Evolutionary conservation across 2,888 invertebrate species (phyloP), one percentile per base, ranked within the genome.

Genomic region (Celastrina argiolus): DNA sequence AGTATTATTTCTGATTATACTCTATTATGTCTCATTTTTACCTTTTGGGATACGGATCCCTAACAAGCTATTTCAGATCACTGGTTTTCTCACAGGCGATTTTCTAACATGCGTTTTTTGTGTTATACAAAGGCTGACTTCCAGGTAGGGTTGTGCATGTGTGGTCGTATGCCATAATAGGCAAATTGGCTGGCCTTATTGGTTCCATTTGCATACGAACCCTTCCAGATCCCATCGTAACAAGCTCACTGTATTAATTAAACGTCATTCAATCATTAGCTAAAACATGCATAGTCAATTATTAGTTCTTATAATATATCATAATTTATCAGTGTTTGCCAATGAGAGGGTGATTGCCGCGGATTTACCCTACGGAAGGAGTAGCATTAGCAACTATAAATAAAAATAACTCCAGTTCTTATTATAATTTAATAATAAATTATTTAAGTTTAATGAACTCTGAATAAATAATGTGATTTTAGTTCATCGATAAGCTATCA

Each of bases 401-500:
- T 6, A 6, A 31, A 6, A 31, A 4, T 31, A 31, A 31, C 31
- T 31, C 6, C 31, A 6, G 31, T 31, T 31, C n/a, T 31, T 31
- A 31, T 31, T 3, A 31, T 31, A 31, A 31, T 45, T 16, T 18
- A 3, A 18, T 10, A 1, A 14, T 51, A 12, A 51, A 51, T 51
- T 14, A 51, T 51, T 51, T 12, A 14, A 26, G 51, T 51, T 51
- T 51, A 26, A 22, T 51, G 51, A 22, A 51, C 51, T 51, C 45
- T 14, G 10, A 18, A 18, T 7, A 16, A 5, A 45, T 18, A 16
- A 51, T 45, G 45, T 22, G 22, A 22, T 22, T 22, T 51, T 51
- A 51, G 51, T 51, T 51, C 14, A 5, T 51, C 51, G 51, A 51
- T 51, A 51, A 51, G 51, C 51, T 51, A 51, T 51, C 51, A 51